Evolutionary conservation across 2,888 invertebrate genomes (phyloP).

Genomic region (Scaptomyza flava): DNA sequence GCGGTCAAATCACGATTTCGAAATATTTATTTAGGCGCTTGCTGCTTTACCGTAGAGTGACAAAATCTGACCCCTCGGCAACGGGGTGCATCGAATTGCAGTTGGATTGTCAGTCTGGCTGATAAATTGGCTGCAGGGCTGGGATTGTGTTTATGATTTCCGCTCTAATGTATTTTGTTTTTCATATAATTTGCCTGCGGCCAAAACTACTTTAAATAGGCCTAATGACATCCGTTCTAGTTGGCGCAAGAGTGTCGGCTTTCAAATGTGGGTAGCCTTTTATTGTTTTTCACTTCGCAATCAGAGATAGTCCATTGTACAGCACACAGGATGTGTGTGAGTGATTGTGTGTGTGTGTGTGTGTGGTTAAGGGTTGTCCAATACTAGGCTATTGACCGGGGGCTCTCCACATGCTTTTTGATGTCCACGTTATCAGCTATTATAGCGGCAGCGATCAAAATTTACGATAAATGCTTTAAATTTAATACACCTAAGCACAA

Average conservation of each 20-base stretch:
- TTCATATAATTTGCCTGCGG: conserved; percentile 55
- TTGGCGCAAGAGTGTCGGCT: conserved; percentile 43
- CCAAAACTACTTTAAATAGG: conserved; percentile 70
- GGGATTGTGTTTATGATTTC: conserved; percentile 59
- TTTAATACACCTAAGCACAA: conserved; percentile 67
- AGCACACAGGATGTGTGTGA: conserved; percentile 54
- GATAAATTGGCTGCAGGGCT: conserved; percentile 46
- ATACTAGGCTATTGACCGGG: conserved; percentile 37
- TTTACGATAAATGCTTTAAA: conserved; percentile 81
- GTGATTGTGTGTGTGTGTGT: conserved; percentile 32
- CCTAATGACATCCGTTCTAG: conserved; percentile 78
- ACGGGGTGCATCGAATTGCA: conserved; percentile 65
- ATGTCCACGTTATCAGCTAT: conserved; percentile 61
- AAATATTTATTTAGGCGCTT: conserved; percentile 74
- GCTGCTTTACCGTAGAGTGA: conserved; percentile 19
- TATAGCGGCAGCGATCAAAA: conserved; percentile 71
- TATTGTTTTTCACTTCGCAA: conserved; percentile 82
- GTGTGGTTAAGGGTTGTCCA: conserved; percentile 71
- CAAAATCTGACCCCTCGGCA: conserved; percentile 62
- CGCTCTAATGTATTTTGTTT: conserved; percentile 15
- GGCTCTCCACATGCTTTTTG: conserved; percentile 46
- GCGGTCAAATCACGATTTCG: conserved; percentile 61
- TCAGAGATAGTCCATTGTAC: conserved; percentile 67
- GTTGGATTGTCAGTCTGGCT: conserved; percentile 39
- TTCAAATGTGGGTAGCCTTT: conserved; percentile 63